These are phyloP conservation scores for Reticulitermes lucifugus DNA, from an alignment of 2,888 invertebrate species.

Conservation along the genomic window DNA sequence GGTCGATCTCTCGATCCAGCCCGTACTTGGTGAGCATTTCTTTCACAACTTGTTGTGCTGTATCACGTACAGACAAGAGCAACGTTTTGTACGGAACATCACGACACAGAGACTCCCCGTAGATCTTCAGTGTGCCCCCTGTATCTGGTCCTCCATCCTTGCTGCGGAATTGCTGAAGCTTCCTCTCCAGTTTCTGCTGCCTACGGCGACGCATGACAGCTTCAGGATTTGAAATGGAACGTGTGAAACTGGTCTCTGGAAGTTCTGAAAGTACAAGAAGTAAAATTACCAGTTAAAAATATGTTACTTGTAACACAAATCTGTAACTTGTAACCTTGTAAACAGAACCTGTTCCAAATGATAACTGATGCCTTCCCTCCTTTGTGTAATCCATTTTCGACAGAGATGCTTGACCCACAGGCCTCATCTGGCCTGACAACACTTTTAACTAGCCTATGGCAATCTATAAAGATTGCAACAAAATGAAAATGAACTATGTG, in stretches of 20 bases:
- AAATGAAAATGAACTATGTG: no score
- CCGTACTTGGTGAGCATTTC: conserved; percentile 99
- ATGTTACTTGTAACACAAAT: neutral
- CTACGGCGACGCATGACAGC: conserved; percentile 97
- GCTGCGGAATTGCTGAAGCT: conserved; percentile 94
- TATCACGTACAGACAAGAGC: conserved; percentile 91
- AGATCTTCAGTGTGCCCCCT: conserved; percentile 92
- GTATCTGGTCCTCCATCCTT: conserved; percentile 96
- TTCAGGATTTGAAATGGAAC: conserved; percentile 99
- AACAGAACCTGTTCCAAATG: no score
- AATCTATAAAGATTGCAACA: no score
- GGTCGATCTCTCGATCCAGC: conserved; percentile 84
- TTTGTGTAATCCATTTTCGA: no score
- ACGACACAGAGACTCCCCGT: conserved; percentile 94
- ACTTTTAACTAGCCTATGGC: no score
- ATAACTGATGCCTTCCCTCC: no score
- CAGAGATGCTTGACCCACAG: no score
- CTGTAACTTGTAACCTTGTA: neutral
- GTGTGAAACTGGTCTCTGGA: conserved; percentile 97
- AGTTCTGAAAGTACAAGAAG: conserved; percentile 73
- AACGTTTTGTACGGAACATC: conserved; percentile 99
- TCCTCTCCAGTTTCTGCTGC: conserved; percentile 96
- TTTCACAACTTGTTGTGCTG: conserved; percentile 90
- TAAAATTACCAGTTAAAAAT: neutral
- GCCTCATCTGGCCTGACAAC: no score